These are phyloP conservation scores for Drosophila kohkoa DNA, from an alignment of 1,140 invertebrate species.

Conservation along the genomic window DNA sequence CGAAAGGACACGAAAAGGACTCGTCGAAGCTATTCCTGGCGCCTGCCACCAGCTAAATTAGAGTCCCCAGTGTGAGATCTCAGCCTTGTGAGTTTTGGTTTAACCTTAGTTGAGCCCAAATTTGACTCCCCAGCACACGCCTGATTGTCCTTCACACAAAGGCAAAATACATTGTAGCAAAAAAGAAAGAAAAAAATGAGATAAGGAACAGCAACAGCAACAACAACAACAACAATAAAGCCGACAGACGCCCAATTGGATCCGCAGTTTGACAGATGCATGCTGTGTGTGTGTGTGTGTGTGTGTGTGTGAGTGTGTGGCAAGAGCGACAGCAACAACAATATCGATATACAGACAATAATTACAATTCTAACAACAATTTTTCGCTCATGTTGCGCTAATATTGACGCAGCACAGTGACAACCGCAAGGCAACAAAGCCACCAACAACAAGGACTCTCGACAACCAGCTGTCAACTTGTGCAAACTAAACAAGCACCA, in stretches of 20 bases:
- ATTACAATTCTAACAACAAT: constrained; percentile 45
- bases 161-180: constrained; percentile 6
- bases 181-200: constrained; percentile 32
- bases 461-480: constrained; percentile 68
- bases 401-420: constrained; percentile 33
- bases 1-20: constrained; percentile 22
- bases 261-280: constrained; percentile 64
- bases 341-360: constrained; percentile 38
- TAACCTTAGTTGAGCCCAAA: constrained; percentile 50
- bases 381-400: constrained; percentile 45
- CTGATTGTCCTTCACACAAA: constrained; percentile 1
- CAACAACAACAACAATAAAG: constrained; percentile 32
- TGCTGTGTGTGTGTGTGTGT: constrained; percentile 17
- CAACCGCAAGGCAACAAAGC: constrained; percentile 40
- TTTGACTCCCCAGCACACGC: constrained; percentile 43
- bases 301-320: neutral
- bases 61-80: constrained; percentile 13
- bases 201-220: neutral
- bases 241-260: constrained; percentile 50
- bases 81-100: constrained; percentile 24
- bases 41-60: constrained; percentile 21
- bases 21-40: constrained; percentile 15
- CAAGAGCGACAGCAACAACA: constrained; percentile 49
- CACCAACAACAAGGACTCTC: constrained; percentile 33
- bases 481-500: constrained; percentile 66